Conservation (phyloP, 2,113 vertebrate genomes). For the Tautogolabrus adspersus region DNA sequence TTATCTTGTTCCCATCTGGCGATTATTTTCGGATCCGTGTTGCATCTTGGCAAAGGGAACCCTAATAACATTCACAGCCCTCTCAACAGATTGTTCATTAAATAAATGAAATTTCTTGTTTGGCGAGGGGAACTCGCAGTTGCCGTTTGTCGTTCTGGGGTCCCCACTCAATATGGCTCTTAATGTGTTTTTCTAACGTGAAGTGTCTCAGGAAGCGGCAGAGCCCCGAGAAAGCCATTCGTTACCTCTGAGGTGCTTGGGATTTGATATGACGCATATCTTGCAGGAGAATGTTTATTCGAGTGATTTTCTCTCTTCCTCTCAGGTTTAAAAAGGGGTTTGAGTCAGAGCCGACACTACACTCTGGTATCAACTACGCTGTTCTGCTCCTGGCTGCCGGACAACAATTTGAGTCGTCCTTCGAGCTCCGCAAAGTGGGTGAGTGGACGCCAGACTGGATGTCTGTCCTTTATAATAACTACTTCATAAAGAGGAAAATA, state of each 20-base stretch:
- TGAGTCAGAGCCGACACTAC: conserved; percentile 97
- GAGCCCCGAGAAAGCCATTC: conserved; percentile 21
- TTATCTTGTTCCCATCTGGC: conserved; percentile 64
- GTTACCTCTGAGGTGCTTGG: conserved; percentile 23
- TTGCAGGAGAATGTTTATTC: conserved; percentile 34
- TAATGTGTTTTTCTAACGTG: conserved; percentile 57
- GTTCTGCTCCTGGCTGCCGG: conserved; percentile 95
- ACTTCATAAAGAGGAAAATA: too few species aligned
- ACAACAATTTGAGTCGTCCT: conserved; percentile 97
- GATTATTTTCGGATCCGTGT: conserved; percentile 49
- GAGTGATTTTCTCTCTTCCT: conserved; percentile 36
- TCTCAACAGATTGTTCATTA: conserved; percentile 74
- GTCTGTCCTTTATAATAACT: neutral
- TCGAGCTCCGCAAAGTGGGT: conserved; percentile 99
- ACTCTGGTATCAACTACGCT: conserved; percentile 98
- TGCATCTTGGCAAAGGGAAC: conserved; percentile 34
- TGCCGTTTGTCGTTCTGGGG: conserved; percentile 46
- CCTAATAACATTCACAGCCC: conserved; percentile 51
- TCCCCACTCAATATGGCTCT: conserved; percentile 66
- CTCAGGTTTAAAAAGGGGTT: conserved; percentile 96
- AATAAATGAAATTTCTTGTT: conserved; percentile 66
- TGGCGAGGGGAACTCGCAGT: conserved; percentile 30
- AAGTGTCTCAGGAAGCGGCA: conserved; percentile 26
- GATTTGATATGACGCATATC: conserved; percentile 46
- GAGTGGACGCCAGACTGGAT: conserved; percentile 69